Percentiles rank a stretch among this genome's conserved stretches.
Conservation (phyloP, 2,797 vertebrate species). For the Premnoplex brunnescens region DNA sequence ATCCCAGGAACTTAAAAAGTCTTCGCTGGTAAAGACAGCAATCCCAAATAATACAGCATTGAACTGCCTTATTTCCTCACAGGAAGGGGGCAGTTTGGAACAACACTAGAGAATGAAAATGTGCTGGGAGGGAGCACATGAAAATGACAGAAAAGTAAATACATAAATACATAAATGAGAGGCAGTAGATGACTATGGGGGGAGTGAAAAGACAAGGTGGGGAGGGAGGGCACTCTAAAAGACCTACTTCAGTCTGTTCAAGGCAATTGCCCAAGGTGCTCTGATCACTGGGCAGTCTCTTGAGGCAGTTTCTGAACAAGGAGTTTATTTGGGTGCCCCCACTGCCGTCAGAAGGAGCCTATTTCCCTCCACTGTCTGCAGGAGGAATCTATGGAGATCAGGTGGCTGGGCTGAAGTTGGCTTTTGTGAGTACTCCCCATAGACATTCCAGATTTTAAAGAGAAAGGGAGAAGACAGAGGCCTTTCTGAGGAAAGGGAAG, state of each 20-base stretch:
- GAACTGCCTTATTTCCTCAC: neutral
- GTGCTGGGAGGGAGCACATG: neutral
- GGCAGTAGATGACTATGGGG: no score
- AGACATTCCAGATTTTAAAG: neutral
- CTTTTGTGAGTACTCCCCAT: neutral
- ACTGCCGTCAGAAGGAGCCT: neutral
- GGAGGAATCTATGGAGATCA: fast-evolving
- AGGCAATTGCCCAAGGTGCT: neutral
- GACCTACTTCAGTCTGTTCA: neutral
- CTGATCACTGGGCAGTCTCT: neutral
- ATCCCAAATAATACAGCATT: neutral
- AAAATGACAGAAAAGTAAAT: neutral
- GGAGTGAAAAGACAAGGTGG: neutral
- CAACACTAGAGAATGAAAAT: neutral
- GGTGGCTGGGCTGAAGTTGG: neutral
- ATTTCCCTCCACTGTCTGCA: neutral
- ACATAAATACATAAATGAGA: neutral
- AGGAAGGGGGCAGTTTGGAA: neutral
- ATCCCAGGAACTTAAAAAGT: neutral
- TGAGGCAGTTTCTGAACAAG: neutral
- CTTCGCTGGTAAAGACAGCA: neutral
- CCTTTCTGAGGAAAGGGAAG: neutral
- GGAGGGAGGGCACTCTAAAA: neutral
- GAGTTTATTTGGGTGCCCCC: neutral
- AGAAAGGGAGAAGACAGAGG: neutral